Percentiles rank a stretch among this genome's conserved stretches.
Evolutionary conservation across 2,797 vertebrate genomes (phyloP).

Genomic region (Protosalanx chinensis): DNA sequence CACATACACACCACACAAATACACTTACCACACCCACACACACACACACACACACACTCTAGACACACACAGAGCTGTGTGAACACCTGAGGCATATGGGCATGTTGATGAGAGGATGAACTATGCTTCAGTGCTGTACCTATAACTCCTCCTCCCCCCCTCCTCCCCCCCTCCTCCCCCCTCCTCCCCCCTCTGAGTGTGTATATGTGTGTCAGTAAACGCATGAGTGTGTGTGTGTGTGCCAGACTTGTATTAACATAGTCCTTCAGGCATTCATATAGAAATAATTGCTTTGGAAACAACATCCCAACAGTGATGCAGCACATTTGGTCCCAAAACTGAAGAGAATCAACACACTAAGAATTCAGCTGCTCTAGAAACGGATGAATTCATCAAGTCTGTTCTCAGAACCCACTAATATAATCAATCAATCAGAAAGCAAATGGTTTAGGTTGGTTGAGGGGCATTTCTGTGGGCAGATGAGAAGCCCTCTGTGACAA

Average conservation of each 20-base stretch:
- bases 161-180: no score
- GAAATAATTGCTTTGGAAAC: conserved; percentile 53
- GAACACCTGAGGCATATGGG: neutral
- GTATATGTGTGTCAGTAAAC: neutral
- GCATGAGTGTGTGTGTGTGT: conserved; percentile 7
- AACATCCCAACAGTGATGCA: conserved; percentile 43
- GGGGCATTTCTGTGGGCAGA: no score
- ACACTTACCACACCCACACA: neutral
- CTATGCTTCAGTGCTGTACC: neutral
- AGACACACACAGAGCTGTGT: neutral
- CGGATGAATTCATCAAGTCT: conserved; percentile 31
- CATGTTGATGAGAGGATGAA: neutral
- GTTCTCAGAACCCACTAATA: conserved; percentile 24
- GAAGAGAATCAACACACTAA: conserved; percentile 52
- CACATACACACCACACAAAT: conserved; percentile 10
- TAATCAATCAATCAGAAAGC: neutral
- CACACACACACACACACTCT: neutral
- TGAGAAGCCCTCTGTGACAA: no score
- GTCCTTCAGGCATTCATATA: conserved; percentile 40
- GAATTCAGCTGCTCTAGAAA: conserved; percentile 52
- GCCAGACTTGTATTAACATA: neutral
- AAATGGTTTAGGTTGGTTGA: no score
- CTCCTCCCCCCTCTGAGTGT: neutral
- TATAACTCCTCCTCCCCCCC: no score
- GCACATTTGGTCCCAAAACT: conserved; percentile 32